These are phyloP conservation scores for Procavia capensis DNA, from an alignment of 2,113 vertebrate species.

Conservation along the genomic window DNA sequence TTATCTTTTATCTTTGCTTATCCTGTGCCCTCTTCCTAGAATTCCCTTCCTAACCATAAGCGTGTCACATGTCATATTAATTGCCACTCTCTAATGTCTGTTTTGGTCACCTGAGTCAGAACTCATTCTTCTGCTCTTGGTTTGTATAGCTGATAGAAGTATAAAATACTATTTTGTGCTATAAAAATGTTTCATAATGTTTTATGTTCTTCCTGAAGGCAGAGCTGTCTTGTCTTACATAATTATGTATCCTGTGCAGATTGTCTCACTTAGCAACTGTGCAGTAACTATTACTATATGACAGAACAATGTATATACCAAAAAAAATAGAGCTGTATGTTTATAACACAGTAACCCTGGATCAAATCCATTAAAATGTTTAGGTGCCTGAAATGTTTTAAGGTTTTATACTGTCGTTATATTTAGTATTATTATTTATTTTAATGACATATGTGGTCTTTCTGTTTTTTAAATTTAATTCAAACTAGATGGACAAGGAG, in stretches of 20 bases:
- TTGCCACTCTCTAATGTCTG: neutral
- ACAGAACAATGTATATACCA: neutral
- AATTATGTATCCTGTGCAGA: neutral
- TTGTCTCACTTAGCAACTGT: constrained; percentile 3
- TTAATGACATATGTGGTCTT: constrained; percentile 23
- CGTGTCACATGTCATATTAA: neutral
- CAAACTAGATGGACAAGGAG: constrained; percentile 95
- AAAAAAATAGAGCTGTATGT: neutral
- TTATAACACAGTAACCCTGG: neutral
- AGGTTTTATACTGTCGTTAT: neutral
- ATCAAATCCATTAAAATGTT: constrained; percentile 24
- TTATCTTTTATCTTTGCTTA: neutral
- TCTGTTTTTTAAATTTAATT: neutral
- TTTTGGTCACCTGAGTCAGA: constrained; percentile 7
- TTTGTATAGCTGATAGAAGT: neutral
- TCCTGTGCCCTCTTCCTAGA: neutral
- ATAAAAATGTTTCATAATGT: neutral
- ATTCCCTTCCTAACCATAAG: neutral
- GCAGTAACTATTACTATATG: neutral
- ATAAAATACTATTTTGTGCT: neutral
- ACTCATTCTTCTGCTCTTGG: neutral
- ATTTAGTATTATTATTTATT: constrained; percentile 20
- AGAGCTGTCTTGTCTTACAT: neutral
- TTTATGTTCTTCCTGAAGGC: neutral
- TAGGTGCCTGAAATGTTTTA: constrained; percentile 22